Percentiles rank a stretch among this genome's conserved stretches.
Conservation (phyloP, 2,113 vertebrate species). For the Saguinus midas region DNA sequence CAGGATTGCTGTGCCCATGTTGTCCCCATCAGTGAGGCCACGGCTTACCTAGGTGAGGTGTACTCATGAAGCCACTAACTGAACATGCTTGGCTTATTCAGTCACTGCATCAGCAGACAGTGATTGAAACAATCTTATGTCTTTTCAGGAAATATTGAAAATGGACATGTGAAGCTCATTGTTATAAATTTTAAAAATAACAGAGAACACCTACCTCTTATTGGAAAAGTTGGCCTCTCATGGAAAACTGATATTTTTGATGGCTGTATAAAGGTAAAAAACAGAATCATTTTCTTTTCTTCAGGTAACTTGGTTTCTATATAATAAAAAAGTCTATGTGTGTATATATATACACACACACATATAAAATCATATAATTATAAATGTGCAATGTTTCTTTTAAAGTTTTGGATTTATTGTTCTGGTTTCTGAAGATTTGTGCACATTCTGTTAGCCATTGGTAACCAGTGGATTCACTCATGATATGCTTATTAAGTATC, state of each 20-base stretch:
- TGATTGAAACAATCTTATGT: conserved; percentile 41
- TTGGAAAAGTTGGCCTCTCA: conserved; percentile 80
- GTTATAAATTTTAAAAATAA: conserved; percentile 79
- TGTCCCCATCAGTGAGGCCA: background rate
- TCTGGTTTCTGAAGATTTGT: background rate
- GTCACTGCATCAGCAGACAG: background rate
- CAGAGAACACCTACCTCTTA: conserved; percentile 81
- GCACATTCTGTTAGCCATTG: background rate
- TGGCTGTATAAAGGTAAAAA: conserved; percentile 84
- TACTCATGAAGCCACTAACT: background rate
- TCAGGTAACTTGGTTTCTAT: background rate
- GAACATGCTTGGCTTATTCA: background rate
- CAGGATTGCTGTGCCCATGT: rapidly evolving
- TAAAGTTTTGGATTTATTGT: background rate
- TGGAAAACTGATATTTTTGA: conserved; percentile 82
- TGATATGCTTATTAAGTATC: rapidly evolving
- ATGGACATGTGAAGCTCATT: conserved; percentile 81
- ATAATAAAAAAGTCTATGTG: background rate
- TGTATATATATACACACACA: too few species aligned
- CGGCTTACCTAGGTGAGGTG: rapidly evolving
- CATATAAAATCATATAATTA: too few species aligned
- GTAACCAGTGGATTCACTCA: background rate
- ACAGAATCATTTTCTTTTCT: background rate
- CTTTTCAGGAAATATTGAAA: conserved; percentile 81
- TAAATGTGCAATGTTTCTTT: background rate